phyloP scores from a whole-genome alignment of 2,888 invertebrate species.

The Laspeyria flexula region DNA sequence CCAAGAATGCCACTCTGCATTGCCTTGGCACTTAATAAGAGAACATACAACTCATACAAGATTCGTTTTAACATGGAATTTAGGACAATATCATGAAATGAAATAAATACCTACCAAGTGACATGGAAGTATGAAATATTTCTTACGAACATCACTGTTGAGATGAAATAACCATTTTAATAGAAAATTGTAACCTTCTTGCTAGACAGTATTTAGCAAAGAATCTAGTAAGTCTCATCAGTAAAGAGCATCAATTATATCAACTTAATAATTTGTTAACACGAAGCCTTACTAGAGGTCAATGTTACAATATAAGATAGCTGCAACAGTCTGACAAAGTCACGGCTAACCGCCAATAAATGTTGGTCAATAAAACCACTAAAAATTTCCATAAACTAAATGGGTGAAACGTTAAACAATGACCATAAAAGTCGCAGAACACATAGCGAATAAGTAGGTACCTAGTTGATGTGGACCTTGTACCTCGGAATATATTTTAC shows the following conservation, averaged over 20 bases:
- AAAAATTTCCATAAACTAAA: background rate
- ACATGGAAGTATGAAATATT: background rate
- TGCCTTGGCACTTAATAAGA: background rate
- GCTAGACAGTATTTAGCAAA: too few species aligned
- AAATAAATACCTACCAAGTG: constrained; percentile 2
- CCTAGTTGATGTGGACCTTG: background rate
- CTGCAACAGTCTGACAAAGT: background rate
- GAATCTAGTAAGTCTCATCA: too few species aligned
- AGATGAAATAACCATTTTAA: background rate
- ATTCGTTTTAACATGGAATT: constrained; percentile 16
- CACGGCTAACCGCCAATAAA: background rate
- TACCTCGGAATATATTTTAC: background rate
- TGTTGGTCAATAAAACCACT: background rate
- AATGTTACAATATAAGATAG: background rate
- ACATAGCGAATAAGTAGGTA: background rate
- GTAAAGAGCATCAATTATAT: background rate
- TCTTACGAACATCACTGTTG: background rate
- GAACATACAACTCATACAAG: background rate
- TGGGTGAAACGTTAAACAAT: background rate
- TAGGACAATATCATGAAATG: constrained; percentile 19
- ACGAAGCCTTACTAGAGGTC: background rate
- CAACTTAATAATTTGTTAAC: background rate
- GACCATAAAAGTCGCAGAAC: background rate
- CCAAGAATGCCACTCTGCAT: background rate
- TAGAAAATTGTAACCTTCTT: too few species aligned